Evolutionary conservation across 2,113 vertebrate genomes (phyloP).

Genomic region (Porphyrio hochstetteri): DNA sequence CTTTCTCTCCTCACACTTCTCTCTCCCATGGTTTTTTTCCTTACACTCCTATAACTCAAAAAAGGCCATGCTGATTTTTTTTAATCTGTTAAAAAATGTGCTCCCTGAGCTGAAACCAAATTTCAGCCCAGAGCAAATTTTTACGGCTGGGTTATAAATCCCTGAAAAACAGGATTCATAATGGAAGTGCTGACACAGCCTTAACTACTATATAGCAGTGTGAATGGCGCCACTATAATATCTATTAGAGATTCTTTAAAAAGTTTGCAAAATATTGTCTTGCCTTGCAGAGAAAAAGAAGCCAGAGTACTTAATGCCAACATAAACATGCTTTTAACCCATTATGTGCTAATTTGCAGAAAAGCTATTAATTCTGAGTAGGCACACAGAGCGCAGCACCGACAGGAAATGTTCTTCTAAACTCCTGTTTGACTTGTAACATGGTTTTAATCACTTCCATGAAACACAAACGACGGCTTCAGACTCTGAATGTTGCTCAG

Average conservation of each 20-base stretch:
- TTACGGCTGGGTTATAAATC: slow-evolving; percentile 78
- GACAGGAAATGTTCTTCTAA: slow-evolving; percentile 78
- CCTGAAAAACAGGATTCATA: slow-evolving; percentile 76
- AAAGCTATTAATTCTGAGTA: slow-evolving; percentile 76
- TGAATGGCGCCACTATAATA: slow-evolving; percentile 78
- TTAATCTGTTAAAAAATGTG: slow-evolving; percentile 69
- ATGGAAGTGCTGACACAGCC: slow-evolving; percentile 81
- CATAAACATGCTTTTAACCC: slow-evolving; percentile 83
- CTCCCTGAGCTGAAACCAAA: slow-evolving; percentile 72
- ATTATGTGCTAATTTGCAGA: slow-evolving; percentile 80
- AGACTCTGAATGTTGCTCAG: slow-evolving; percentile 39
- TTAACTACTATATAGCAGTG: slow-evolving; percentile 69
- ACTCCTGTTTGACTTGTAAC: slow-evolving; percentile 71
- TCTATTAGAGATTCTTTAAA: slow-evolving; percentile 77
- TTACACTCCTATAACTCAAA: slow-evolving; percentile 47
- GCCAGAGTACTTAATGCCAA: slow-evolving; percentile 73
- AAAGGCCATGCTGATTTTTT: slow-evolving; percentile 55
- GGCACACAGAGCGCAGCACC: slow-evolving; percentile 7
- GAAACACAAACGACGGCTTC: slow-evolving; percentile 63
- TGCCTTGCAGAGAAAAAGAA: slow-evolving; percentile 71
- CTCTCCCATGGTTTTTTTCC: neutral
- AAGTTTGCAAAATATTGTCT: slow-evolving; percentile 78
- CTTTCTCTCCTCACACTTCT: neutral
- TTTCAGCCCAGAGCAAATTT: slow-evolving; percentile 80
- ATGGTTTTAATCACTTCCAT: slow-evolving; percentile 80